Base-by-base conservation (phyloP, 2,113 vertebrate genomes). In the Lophochroa leadbeateri region DNA sequence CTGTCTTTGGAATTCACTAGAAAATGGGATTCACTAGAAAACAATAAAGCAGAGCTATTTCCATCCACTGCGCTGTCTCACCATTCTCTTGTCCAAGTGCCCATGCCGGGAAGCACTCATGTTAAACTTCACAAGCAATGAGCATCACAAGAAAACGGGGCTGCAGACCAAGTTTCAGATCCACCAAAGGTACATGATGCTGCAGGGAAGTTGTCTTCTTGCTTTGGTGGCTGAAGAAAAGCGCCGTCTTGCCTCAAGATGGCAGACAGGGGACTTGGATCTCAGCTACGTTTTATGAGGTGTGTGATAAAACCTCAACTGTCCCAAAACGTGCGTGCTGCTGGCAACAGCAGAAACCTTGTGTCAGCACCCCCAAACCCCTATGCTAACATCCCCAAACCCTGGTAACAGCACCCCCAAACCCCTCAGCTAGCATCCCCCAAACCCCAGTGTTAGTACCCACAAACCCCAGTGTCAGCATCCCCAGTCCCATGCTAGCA, bases 51-150 rank as follows among this genome's bases (percentile, higher is more conserved):
- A 4, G 28, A 7, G 5, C 1, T 15, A 6, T 55, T 13, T 10
- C 7, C 55, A 12, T 5, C 31, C 37, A 1, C 64, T 1, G 50
- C 2, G 2, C 31, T 14, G 21, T 3, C 37, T 13, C 20, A 10
- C 23, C 55, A 8, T 5, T 2, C 20, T 41, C 33, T 33, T 29
- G 63, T 47, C 57, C 15, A 2, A 7, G 39, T 7, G 24, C 15
- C 60, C 4, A 33, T 2, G 31, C 27, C 0, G 4, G 29, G 29
- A 10, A 60, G 21, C 14, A 0, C 33, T 21, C 10, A 0, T 2
- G 33, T 28, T 19, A 11, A 55, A 35, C 43, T 3, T 13, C 61
- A 21, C 47, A 1, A 27, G 60, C 23, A 4, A 19, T 0, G 28
- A 70, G 35, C 29, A 19, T 31, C 25, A 5, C 16, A 2, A 7